phyloP scores from a whole-genome alignment of 2,888 invertebrate species.

The Drosophila algonquin region DNA sequence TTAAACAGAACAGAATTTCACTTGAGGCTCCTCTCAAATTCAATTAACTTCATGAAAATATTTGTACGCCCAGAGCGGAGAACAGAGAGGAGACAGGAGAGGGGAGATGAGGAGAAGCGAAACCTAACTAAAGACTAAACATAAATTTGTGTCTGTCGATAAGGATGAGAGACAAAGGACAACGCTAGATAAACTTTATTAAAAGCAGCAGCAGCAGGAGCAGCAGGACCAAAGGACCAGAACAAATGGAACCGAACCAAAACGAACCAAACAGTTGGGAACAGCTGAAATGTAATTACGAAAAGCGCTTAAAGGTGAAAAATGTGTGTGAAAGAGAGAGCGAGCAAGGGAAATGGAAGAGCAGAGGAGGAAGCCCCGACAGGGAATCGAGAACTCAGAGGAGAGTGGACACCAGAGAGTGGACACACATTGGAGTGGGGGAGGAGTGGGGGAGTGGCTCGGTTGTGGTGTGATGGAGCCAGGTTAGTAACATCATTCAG shows the following conservation, averaged over 20 bases:
- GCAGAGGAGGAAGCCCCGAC: slow-evolving; percentile 21
- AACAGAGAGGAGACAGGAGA: slow-evolving; percentile 29
- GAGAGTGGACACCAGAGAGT: neutral
- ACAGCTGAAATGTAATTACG: slow-evolving; percentile 75
- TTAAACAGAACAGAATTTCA: slow-evolving; percentile 66
- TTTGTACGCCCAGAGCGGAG: slow-evolving; percentile 67
- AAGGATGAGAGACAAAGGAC: slow-evolving; percentile 72
- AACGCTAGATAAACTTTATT: slow-evolving; percentile 78
- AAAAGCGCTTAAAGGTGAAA: slow-evolving; percentile 76
- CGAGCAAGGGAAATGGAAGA: neutral
- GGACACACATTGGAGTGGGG: neutral
- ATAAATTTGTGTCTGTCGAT: slow-evolving; percentile 76
- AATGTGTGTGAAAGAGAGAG: slow-evolving; percentile 46
- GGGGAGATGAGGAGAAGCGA: slow-evolving; percentile 8
- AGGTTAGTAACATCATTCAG: slow-evolving; percentile 71
- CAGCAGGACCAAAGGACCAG: slow-evolving; percentile 26
- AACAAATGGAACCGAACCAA: slow-evolving; percentile 40
- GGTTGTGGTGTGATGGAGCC: slow-evolving; percentile 18
- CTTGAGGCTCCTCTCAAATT: slow-evolving; percentile 70
- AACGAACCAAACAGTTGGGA: slow-evolving; percentile 49
- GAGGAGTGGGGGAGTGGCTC: slow-evolving; percentile 15
- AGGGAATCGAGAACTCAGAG: slow-evolving; percentile 29
- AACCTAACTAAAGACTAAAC: slow-evolving; percentile 48
- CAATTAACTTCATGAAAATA: slow-evolving; percentile 79
- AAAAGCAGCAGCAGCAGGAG: slow-evolving; percentile 55